Base-by-base conservation (phyloP, 1,140 invertebrate genomes). In the Leptinotarsa texana region DNA sequence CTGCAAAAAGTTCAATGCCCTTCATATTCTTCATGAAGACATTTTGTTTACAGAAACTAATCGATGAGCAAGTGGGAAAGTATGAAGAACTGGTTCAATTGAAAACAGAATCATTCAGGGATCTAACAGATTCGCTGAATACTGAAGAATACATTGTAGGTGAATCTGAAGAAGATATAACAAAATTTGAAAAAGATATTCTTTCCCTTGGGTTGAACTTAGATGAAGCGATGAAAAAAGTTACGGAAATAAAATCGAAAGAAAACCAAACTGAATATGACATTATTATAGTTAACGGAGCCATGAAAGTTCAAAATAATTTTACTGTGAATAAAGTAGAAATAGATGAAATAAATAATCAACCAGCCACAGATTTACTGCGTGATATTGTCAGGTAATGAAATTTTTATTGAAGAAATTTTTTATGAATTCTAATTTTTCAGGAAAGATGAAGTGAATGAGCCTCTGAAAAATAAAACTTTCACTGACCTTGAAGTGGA, bases 151-250 rank as follows among this genome's bases (percentile, higher is more conserved):
- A 21, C 22, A 48, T 67, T 13, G 3, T 73, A n/a, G 22, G 42
- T 17, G 47, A 42, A 49, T 11, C 47, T 3, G 3, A 66, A 6
- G 62, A 21, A 27, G n/a, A 67, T 27, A 15, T 27, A 17, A 6
- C 18, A 66, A 48, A 48, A 13, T 49, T 27, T 33, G 21, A 66
- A 63, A n/a, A 65, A 71, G 73, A 79, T 63, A 51, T 82, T 17
- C 74, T 78, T 49, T 62, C 82, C 78, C 74, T 86, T 1, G 74
- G 75, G 8, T 79, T 80, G 48, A 78, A 84, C 77, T 79, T 86
- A 11, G 42, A 70, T 6, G 48, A 78, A 21, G 65, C 82, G 15
- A 73, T 78, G 62, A 69, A 81, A 57, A 75, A 69, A 33, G 66
- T 77, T 3, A 66, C 76, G 22, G 18, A 48, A 66, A 79, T 74